Base-by-base conservation (phyloP, 1,140 invertebrate species). In the Bombus picipes region DNA sequence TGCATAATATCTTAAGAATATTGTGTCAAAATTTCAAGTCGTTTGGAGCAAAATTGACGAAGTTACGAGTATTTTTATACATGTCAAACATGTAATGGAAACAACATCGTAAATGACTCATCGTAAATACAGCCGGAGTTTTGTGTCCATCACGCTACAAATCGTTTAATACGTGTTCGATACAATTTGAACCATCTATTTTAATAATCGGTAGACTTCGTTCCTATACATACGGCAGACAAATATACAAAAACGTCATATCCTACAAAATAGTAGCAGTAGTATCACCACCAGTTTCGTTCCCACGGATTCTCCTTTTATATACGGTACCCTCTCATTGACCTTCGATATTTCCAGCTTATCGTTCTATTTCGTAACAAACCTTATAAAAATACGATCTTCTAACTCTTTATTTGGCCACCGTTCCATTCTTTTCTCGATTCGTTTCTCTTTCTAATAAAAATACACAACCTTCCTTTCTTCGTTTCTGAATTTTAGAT, bases 161-260 rank as follows among this genome's bases (percentile, higher is more conserved):
- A 90, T 88, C 62, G 65, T 83, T 87, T 89, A 90, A 89, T 89
- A 90, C 73, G 88, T 72, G 73, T 83, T 85, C 85, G 76, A 87
- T 87, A 87, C 80, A 89, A 77, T 68, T 68, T 85, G 78, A 76
- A 81, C 77, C 81, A 81, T 68, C 77, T 89, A 85, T 68, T 73
- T 32, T 81, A 68, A 76, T 82, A 83, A 87, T 90, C 66, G 89
- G 81, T 91, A 91, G 74, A 91, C 81, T 81, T 88, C 89, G 59
- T 81, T 74, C 76, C 88, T 88, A 89, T 80, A 83, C 85, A 88
- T 86, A 90, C 86, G 80, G 79, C 92, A 92, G 92, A 91, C 89
- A 92, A 92, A 93, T 93, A 93, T 93, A 94, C 89, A 92, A 94
- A 81, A 94, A 94, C 92, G 93, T 92, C 88, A 83, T 93, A 93